Evolutionary conservation across 2,888 invertebrate genomes (phyloP), one percentile per base, ranked within the genome.

Genomic region (Chrysolina oricalcia): DNA sequence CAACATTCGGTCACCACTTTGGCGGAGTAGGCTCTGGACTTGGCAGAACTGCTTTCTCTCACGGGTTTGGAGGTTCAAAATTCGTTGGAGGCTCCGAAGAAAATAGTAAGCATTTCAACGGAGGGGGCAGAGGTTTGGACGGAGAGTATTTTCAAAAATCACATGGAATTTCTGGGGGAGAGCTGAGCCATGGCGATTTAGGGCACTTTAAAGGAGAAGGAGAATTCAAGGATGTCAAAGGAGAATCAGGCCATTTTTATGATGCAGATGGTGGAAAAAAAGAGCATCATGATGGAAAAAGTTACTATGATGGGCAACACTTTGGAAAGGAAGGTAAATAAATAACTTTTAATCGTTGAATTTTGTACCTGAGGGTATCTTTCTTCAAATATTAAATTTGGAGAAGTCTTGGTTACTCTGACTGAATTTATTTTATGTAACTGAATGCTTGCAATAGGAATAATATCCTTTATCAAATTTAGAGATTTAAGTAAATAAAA

Each of bases 211-310:
- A 74, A 56, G 92, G 90, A 15, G 89, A 90, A 68, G 90, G 90
- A 1, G 91, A 83, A 3, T 77, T 86, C 17, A 87, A 87, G 78
- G 86, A 87, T 74, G 81, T 81, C 46, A 87, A 89, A 80, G 88
- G 87, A 9, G 87, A 91, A 67, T 89, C 91, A 5, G 91, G 90
- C 59, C 90, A 90, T 73, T 92, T 91, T 81, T 91, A 90, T 82
- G 91, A 91, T 71, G 90, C 90, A 78, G 90, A 90, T 82, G 92
- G 91, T 0, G 91, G 90, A 78, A 92, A 92, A 78, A 92, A 92
- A 84, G 89, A 90, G 17, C 89, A 89, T 8, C 91, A 91, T 71
- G 92, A 92, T 81, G 92, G 91, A 75, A 92, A 92, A 80, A 89
- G 87, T 75, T 92, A 92, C 79, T 89, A 91, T 84, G 92, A 92